phyloP scores from a whole-genome alignment of 30 jellyfish, hydroid and myxozoan genomes.

The Chironex yamaguchii region DNA sequence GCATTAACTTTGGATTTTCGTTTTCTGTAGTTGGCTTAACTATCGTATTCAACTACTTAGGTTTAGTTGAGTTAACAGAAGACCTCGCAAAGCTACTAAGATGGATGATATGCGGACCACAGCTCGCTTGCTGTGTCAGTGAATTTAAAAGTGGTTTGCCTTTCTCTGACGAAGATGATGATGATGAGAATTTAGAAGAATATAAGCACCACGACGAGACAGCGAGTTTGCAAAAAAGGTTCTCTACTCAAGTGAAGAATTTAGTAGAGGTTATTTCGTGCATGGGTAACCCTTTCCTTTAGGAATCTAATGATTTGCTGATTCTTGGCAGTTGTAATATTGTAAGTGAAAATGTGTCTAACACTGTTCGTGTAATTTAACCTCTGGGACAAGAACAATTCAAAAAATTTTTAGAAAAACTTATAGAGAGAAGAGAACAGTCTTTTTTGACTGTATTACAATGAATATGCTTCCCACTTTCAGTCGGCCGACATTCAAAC shows the following conservation, averaged over 20 bases:
- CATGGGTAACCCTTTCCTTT: conserved; percentile 60
- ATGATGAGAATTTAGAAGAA: too few relatives aligned
- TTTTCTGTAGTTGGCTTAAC: too few relatives aligned
- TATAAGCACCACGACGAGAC: too few relatives aligned
- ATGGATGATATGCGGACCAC: conserved; percentile 68
- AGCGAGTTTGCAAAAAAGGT: too few relatives aligned
- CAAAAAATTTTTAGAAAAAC: too few relatives aligned
- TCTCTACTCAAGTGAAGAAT: conserved; percentile 8
- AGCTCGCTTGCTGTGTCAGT: conserved; percentile 32
- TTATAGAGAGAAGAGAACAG: too few relatives aligned
- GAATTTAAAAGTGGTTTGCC: background rate
- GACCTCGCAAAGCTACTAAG: conserved; percentile 32
- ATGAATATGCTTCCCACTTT: too few relatives aligned
- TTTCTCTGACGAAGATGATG: too few relatives aligned
- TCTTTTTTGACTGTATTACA: too few relatives aligned
- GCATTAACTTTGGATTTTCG: too few relatives aligned
- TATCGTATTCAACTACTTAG: too few relatives aligned
- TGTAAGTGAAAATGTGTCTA: background rate
- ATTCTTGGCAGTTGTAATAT: conserved; percentile 9
- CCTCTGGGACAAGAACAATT: conserved; percentile 19
- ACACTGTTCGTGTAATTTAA: background rate
- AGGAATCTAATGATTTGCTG: conserved; percentile 20
- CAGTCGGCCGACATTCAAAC: too few relatives aligned
- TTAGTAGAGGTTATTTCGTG: conserved; percentile 19
- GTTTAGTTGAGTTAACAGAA: conserved; percentile 47